Base-by-base conservation (phyloP, 2,888 invertebrate genomes). In the Lathronympha strigana region DNA sequence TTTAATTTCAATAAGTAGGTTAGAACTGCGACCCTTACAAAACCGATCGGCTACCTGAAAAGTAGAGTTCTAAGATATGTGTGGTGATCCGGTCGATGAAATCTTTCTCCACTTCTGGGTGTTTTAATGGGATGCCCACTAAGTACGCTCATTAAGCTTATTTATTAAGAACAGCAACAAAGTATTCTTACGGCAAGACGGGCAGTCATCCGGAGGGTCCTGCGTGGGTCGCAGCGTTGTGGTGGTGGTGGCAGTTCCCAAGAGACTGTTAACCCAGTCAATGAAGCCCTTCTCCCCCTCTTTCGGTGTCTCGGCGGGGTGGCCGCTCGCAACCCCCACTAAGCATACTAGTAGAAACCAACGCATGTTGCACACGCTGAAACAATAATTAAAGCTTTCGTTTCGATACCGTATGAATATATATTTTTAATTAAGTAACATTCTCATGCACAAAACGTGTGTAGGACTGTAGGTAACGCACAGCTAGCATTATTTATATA, bases 121-220 rank as follows among this genome's bases (percentile, higher is more conserved):
- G 28, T 4, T 28, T 28, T 28, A 9, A 9, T 33, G 3, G 6
- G 11, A 15, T 15, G 15, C 5, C 38, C n/a, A 15, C 9, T n/a
- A n/a, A 4, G 4, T 5, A 5, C 15, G 15, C 13, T 33, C 3
- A 15, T 15, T 15, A 38, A 38, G 6, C 8, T 5, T 40, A 40
- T 6, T 15, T 5, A 40, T 31, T n/a, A n/a, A n/a, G 19, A 28
- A 28, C 8, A 51, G 11, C 19, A 17, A 19, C 8, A 33, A 25
- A 15, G 11, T 28, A 45, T 31, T 68, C 93, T 90, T 74, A 94
- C 94, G 87, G 75, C 94, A 94, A 49, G 83, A 72, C 8, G 87
- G 84, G 73, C 94, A 94, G 25, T 86, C 76, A 3, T 82, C 78
- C 0, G 91, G 88, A 2, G 88, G 84, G 23, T 83, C 81, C 11